Conservation (phyloP, 2,797 vertebrate genomes). For the Gila robusta region DNA sequence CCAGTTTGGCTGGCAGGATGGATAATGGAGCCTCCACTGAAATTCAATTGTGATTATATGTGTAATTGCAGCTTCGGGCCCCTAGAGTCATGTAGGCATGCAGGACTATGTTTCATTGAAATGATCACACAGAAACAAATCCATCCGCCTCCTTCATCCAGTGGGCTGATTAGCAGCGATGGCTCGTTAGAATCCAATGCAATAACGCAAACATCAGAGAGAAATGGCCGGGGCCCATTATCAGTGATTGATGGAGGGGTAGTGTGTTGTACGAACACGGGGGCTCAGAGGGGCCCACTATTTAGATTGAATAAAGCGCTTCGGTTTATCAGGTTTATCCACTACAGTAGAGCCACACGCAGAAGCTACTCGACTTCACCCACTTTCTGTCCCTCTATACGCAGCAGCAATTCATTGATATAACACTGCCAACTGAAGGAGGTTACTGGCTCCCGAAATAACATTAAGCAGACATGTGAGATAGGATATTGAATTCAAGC, state of each 20-base stretch:
- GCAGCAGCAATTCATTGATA: conserved; percentile 90
- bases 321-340: conserved; percentile 95
- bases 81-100: conserved; percentile 92
- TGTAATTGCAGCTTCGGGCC: conserved; percentile 93
- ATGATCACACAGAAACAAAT: conserved; percentile 77
- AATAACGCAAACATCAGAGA: conserved; percentile 99
- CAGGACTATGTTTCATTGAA: conserved; percentile 90
- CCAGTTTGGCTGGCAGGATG: conserved; percentile 71
- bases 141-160: conserved; percentile 84
- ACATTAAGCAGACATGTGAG: conserved; percentile 68
- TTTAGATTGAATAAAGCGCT: conserved; percentile 98
- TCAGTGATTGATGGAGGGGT: conserved; percentile 97
- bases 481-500: conserved; percentile 81
- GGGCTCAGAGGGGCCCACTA: conserved; percentile 93
- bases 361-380: conserved; percentile 72
- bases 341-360: conserved; percentile 76
- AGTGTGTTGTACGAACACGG: conserved; percentile 83
- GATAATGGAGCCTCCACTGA: conserved; percentile 86
- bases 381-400: conserved; percentile 86
- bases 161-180: conserved; percentile 94
- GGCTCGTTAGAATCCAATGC: conserved; percentile 96
- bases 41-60: conserved; percentile 92
- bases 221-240: conserved; percentile 95
- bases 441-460: conserved; percentile 67
- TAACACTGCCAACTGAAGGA: conserved; percentile 77